Evolutionary conservation across 2,888 invertebrate genomes (phyloP), one percentile per base, ranked within the genome.

Genomic region (Cyclophora albipunctata): DNA sequence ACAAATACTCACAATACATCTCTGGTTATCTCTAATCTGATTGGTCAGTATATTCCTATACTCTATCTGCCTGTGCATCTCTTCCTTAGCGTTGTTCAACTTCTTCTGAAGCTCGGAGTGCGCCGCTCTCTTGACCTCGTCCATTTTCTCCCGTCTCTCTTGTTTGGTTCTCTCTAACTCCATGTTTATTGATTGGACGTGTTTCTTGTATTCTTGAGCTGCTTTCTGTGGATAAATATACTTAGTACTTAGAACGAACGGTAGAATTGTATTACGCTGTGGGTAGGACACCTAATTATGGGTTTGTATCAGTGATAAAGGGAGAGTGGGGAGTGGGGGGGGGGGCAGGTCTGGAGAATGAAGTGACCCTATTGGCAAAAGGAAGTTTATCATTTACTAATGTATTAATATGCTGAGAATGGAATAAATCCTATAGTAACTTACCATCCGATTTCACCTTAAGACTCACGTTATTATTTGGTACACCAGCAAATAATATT

Each of bases 1-100:
- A 20, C 20, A 20, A 37, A 5, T n/a, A 34, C 66, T 66, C 64
- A 83, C 87, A 75, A 78, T 64, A 49, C 69, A 57, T 50, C 62
- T 76, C 42, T 81, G 78, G 57, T 84, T 84, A 2, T 78, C 75
- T 34, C 62, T 67, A 42, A 85, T 80, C 56, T 88, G 88, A 7
- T 55, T 54, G 3, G 59, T 71, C 53, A 88, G 63, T 33, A 59
- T 66, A n/a, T 78, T 71, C 52, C 79, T 77, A 51, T 84, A 87
- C 4, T 81, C 75, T 3, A 78, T 64, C 52, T 87, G 88, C 40
- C 67, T 68, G 46, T 57, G 66, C 45, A 85, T 50, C 55, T 84
- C 87, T 3, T 73, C 65, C 35, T 79, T 75, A 0, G 85, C 81
- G 35, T 60, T 67, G 3, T 75, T 64, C 34, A 86, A 56, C 34